Evolutionary conservation across 2,113 vertebrate genomes (phyloP).

Genomic region (Leuciscus idus): DNA sequence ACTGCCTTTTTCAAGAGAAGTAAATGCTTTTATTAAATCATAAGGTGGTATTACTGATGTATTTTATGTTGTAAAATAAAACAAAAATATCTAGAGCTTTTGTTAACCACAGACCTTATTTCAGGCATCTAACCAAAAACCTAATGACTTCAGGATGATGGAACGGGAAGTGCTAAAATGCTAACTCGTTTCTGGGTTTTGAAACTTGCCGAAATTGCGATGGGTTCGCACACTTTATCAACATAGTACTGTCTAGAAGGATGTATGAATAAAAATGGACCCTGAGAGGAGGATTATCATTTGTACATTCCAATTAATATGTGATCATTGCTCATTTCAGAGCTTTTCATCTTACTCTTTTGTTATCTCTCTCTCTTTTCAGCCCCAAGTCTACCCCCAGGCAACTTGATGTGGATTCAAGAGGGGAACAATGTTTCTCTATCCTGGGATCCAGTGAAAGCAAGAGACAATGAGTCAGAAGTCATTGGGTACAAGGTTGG

Average conservation of each 20-base stretch:
- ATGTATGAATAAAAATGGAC: conserved; percentile 27
- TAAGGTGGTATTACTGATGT: too few relatives aligned
- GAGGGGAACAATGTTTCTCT: conserved; percentile 91
- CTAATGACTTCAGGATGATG: too few relatives aligned
- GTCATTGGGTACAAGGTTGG: conserved; percentile 95
- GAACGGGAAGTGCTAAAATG: too few relatives aligned
- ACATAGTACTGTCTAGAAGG: conserved; percentile 23
- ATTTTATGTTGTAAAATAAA: too few relatives aligned
- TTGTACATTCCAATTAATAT: neutral
- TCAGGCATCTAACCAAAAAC: too few relatives aligned
- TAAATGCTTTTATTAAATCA: too few relatives aligned
- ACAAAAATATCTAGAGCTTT: too few relatives aligned
- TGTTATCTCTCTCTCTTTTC: conserved; percentile 26
- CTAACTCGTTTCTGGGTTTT: too few relatives aligned
- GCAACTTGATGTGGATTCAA: conserved; percentile 91
- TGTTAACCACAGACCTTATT: too few relatives aligned
- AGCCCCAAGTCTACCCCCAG: conserved; percentile 90
- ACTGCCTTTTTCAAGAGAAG: too few relatives aligned
- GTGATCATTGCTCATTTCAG: conserved; percentile 7
- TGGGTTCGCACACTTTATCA: neutral
- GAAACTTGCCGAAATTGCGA: neutral
- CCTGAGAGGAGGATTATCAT: neutral
- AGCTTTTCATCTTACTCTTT: neutral
- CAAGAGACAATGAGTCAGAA: conserved; percentile 91
- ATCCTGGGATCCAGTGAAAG: conserved; percentile 89